Evolutionary conservation across 2,113 vertebrate species (phyloP), one percentile per base, ranked within the genome.

Genomic region (Phoxinus phoxinus): DNA sequence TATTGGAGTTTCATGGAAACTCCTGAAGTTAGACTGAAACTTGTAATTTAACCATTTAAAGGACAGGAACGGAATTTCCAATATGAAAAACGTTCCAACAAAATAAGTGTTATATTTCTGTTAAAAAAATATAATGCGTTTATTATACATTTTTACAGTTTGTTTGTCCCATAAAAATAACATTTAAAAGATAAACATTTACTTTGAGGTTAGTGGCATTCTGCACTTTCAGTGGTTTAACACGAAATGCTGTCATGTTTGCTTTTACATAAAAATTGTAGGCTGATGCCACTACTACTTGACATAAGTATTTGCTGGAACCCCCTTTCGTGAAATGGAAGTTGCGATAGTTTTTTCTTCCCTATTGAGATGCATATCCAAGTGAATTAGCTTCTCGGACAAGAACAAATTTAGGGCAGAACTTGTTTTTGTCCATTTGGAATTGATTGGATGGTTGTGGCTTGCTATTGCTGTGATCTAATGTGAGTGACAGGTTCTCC

Each of bases 1-100:
- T 44, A 25, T 44, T 80, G 4, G 41, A 69, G 63, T 83, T 83
- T 71, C 46, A 48, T 71, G 21, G 23, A 83, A 83, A 58, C 67
- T 41, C 32, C 32, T 37, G 48, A 48, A 37, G 32, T 83, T 53
- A 35, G 11, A 51, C 12, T n/a, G 65, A 83, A 58, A 73, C 81
- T 37, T 41, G 67, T 56, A 19, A 25, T 53, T 71, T 25, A 35
- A 30, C 21, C 81, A 19, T 32, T 83, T 56, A 37, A 41, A 76
- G n/a, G 27, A 30, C 3, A 53, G 27, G n/a, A 19, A 53, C 41
- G 19, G 3, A 8, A 3, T 21, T 8, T 23, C 3, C 1, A 0
- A 73, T n/a, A n/a, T n/a, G n/a, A 10, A 41, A 41, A 3, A 9
- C 3, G 0, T 44, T 44, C 12, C 5, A 46, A 15, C 12, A 46